These are phyloP conservation scores for Oscheius sp. DNA, from an alignment of 2,888 invertebrate species.

Conservation along the genomic window DNA sequence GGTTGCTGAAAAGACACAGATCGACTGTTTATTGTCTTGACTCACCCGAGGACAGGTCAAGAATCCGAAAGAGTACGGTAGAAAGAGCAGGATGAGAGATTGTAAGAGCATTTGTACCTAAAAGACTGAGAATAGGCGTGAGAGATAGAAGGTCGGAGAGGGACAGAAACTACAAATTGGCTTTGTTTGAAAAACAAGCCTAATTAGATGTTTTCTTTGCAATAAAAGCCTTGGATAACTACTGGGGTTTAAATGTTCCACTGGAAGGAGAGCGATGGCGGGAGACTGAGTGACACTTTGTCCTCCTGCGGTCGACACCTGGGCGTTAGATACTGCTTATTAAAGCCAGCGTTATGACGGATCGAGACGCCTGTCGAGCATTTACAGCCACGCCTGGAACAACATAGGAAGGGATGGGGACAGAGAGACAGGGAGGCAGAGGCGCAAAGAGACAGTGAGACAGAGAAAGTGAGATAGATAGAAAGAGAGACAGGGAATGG, in stretches of 20 bases:
- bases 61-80: neutral
- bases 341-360: conserved; percentile 34
- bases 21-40: no score
- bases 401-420: neutral
- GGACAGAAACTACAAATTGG: neutral
- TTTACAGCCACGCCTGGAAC: conserved; percentile 9
- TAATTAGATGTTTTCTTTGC: conserved; percentile 3
- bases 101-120: neutral
- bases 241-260: neutral
- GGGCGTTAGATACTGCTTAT: conserved; percentile 29
- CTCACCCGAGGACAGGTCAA: conserved; percentile 16
- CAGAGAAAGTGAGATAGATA: no score
- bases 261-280: neutral
- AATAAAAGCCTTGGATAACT: neutral
- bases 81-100: conserved; percentile 10
- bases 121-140: neutral
- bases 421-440: no score
- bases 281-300: conserved; percentile 12
- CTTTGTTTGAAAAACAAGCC: conserved; percentile 10
- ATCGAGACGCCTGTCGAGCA: conserved; percentile 30
- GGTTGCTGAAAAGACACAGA: neutral
- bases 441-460: no score
- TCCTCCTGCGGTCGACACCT: conserved; percentile 13
- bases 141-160: neutral
- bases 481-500: no score